These are phyloP conservation scores for Bemisia tabaci DNA, from an alignment of 1,140 invertebrate species.

Conservation along the genomic window DNA sequence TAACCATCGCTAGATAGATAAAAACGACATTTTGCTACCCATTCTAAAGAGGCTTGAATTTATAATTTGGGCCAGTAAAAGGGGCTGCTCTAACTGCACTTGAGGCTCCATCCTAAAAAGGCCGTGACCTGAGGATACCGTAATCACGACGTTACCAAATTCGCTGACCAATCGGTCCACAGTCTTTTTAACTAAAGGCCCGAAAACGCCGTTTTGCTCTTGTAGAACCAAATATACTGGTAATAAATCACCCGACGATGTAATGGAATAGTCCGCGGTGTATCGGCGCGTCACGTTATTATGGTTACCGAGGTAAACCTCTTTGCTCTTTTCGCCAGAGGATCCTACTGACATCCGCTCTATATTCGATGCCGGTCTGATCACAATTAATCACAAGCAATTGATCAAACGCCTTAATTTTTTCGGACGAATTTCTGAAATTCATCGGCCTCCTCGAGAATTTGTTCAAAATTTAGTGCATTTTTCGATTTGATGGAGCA, in stretches of 20 bases:
- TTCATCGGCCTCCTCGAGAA: slow-evolving; percentile 2
- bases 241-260: slow-evolving; percentile 10
- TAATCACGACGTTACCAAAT: slow-evolving; percentile 13
- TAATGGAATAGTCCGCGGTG: slow-evolving; percentile 16
- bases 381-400: slow-evolving; percentile 16
- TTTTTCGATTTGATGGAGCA: neutral
- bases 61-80: no score
- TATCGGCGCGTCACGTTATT: slow-evolving; percentile 16
- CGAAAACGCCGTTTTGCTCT: slow-evolving; percentile 14
- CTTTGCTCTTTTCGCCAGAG: slow-evolving; percentile 8
- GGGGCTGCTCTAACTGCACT: no score
- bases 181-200: neutral
- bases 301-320: slow-evolving; percentile 12
- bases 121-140: slow-evolving; percentile 15
- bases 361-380: slow-evolving; percentile 17
- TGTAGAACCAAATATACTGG: slow-evolving; percentile 15
- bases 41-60: no score
- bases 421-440: slow-evolving; percentile 11
- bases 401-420: slow-evolving; percentile 10
- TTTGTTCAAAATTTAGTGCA: neutral
- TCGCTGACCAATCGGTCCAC: neutral
- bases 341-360: slow-evolving; percentile 3
- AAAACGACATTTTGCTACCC: no score
- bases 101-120: no score
- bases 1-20: no score